Evolutionary conservation across 2,797 vertebrate species (phyloP).

Genomic region (Epinephelus coioides): DNA sequence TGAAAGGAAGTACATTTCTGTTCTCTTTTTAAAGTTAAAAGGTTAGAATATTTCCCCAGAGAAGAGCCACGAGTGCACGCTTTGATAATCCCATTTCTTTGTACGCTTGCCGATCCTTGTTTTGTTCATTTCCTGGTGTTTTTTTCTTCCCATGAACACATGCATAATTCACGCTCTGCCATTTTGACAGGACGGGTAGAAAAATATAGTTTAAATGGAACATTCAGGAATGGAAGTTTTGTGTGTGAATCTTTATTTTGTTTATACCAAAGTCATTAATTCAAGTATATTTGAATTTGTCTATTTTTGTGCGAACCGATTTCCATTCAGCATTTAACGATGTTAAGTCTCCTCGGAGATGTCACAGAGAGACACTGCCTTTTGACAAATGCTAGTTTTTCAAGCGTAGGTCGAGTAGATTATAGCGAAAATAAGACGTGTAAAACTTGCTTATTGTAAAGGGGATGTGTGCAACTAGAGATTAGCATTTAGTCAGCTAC

Average conservation of each 20-base stretch:
- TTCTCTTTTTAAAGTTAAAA: neutral
- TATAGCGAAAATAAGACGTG: conserved; percentile 44
- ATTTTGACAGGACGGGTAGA: conserved; percentile 42
- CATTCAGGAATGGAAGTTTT: conserved; percentile 54
- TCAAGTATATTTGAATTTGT: conserved; percentile 58
- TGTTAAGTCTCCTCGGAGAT: conserved; percentile 43
- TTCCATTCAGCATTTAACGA: conserved; percentile 67
- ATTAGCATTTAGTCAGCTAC: conserved; percentile 67
- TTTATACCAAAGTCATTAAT: conserved; percentile 87
- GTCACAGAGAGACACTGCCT: conserved; percentile 73
- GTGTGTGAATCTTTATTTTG: conserved; percentile 62
- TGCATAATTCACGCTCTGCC: conserved; percentile 57
- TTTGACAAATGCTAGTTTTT: conserved; percentile 64
- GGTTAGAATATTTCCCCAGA: neutral
- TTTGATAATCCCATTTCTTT: conserved; percentile 8
- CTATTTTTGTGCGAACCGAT: conserved; percentile 58
- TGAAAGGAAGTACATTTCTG: neutral
- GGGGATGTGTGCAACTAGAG: conserved; percentile 84
- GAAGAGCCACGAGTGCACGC: neutral
- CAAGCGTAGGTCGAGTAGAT: conserved; percentile 70
- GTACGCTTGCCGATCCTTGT: conserved; percentile 7
- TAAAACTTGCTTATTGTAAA: conserved; percentile 70
- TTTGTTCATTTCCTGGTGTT: conserved; percentile 32
- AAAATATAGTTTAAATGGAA: conserved; percentile 58
- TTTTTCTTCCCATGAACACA: conserved; percentile 50